These are phyloP conservation scores for Cantharis flavilabris DNA, from an alignment of 2,888 invertebrate genomes.

Conservation along the genomic window DNA sequence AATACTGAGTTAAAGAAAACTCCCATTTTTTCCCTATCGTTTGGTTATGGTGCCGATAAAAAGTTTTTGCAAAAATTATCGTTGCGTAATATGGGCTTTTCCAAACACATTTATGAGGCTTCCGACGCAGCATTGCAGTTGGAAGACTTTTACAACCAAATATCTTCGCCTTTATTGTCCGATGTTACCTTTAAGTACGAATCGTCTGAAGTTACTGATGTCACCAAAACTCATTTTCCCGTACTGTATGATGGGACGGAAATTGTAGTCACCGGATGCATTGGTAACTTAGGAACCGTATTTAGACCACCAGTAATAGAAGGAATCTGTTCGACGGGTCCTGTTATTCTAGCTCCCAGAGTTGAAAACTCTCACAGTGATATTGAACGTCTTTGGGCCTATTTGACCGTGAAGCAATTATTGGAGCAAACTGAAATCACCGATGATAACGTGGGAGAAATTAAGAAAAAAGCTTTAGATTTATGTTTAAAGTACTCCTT, in stretches of 20 bases:
- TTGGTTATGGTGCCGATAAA: constrained; percentile 71
- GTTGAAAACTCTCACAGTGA: constrained; percentile 5
- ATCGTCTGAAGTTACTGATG: constrained; percentile 58
- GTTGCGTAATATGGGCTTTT: constrained; percentile 68
- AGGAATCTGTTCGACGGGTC: neutral
- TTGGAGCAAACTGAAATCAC: constrained; percentile 56
- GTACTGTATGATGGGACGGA: constrained; percentile 67
- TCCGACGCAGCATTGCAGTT: constrained; percentile 71
- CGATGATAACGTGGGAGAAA: constrained; percentile 40
- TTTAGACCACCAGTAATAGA: neutral
- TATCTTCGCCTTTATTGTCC: constrained; percentile 69
- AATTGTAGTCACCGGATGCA: constrained; percentile 64
- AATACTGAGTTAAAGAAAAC: constrained; percentile 54
- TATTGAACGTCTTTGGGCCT: constrained; percentile 68
- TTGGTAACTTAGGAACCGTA: neutral
- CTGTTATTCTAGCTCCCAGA: constrained; percentile 2
- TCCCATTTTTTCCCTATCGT: constrained; percentile 70
- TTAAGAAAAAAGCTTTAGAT: constrained; percentile 60
- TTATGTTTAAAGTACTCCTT: constrained; percentile 68
- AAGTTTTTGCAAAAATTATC: constrained; percentile 69
- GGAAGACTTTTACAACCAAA: constrained; percentile 68
- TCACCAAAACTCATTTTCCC: constrained; percentile 62
- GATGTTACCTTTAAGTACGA: constrained; percentile 70
- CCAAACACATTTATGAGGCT: constrained; percentile 72
- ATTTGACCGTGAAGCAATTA: constrained; percentile 68